phyloP scores from a whole-genome alignment of 1,140 invertebrate species.

The Polypedilum vanderplanki region DNA sequence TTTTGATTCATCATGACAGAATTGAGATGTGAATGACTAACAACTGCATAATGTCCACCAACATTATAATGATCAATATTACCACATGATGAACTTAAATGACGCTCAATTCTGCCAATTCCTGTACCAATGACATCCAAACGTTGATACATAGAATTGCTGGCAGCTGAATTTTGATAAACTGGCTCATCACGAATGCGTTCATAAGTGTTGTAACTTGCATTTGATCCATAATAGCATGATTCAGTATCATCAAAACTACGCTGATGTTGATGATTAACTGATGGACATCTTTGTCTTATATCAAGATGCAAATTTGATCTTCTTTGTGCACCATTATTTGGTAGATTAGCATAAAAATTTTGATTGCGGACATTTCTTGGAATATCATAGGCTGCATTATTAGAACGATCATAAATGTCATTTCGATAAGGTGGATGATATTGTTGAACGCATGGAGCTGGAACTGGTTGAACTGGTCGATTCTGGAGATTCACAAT shows the following conservation, averaged over 20 bases:
- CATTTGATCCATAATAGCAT: constrained; percentile 35
- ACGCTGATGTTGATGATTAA: constrained; percentile 35
- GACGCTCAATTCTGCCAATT: constrained; percentile 51
- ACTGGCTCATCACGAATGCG: constrained; percentile 47
- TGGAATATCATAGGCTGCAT: constrained; percentile 41
- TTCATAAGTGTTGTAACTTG: constrained; percentile 45
- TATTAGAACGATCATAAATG: constrained; percentile 43
- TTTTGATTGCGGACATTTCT: constrained; percentile 40
- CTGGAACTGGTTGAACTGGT: constrained; percentile 29
- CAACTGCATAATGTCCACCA: constrained; percentile 42
- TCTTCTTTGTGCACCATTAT: constrained; percentile 38
- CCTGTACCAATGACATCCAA: constrained; percentile 50
- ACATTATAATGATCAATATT: constrained; percentile 50
- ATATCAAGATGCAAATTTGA: constrained; percentile 41
- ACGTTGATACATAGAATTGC: constrained; percentile 46
- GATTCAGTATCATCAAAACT: constrained; percentile 44
- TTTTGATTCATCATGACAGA: constrained; percentile 40
- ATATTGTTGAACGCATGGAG: constrained; percentile 30
- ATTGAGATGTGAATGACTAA: constrained; percentile 43
- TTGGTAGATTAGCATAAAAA: not conserved
- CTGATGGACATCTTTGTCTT: constrained; percentile 24
- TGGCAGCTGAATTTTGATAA: constrained; percentile 41
- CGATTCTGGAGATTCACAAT: constrained; percentile 30
- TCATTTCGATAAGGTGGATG: constrained; percentile 39
- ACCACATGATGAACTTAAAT: constrained; percentile 50